Evolutionary conservation across 2,797 vertebrate species (phyloP).

Genomic region (Phrynocephalus vlangalii): DNA sequence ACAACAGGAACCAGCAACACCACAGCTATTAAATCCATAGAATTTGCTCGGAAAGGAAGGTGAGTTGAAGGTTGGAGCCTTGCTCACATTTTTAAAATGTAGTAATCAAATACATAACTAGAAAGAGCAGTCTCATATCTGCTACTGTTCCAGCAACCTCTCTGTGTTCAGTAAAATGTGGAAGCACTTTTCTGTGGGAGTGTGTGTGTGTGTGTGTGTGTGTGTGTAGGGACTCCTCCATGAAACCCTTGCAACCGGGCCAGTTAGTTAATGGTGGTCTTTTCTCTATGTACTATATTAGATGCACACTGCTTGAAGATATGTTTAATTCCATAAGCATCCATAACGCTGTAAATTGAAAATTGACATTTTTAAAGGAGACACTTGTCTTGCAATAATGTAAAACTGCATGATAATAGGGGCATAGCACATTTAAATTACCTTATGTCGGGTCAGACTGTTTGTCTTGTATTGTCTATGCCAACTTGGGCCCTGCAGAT

Average conservation of each 20-base stretch:
- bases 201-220: too few species aligned
- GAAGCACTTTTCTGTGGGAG: neutral
- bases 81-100: neutral
- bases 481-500: too few species aligned
- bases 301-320: neutral
- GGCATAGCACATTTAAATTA: neutral
- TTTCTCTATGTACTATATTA: neutral
- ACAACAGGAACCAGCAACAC: slow-evolving; percentile 99
- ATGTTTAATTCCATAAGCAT: neutral
- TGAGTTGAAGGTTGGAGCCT: slow-evolving; percentile 70
- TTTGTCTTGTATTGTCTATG: too few species aligned
- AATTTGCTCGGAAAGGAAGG: slow-evolving; percentile 98
- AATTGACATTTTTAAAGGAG: too few species aligned
- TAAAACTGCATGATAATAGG: neutral
- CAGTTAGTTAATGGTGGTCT: neutral
- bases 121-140: neutral
- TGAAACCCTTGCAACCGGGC: neutral
- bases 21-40: slow-evolving; percentile 97
- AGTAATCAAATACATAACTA: neutral
- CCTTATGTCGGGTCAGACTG: too few species aligned
- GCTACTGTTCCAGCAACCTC: neutral
- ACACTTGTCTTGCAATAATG: neutral
- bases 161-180: neutral
- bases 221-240: neutral
- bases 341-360: neutral